Conservation (phyloP, 37 sponge, comb jelly and placozoan genomes). For the Cliona cf. orientalis region DNA sequence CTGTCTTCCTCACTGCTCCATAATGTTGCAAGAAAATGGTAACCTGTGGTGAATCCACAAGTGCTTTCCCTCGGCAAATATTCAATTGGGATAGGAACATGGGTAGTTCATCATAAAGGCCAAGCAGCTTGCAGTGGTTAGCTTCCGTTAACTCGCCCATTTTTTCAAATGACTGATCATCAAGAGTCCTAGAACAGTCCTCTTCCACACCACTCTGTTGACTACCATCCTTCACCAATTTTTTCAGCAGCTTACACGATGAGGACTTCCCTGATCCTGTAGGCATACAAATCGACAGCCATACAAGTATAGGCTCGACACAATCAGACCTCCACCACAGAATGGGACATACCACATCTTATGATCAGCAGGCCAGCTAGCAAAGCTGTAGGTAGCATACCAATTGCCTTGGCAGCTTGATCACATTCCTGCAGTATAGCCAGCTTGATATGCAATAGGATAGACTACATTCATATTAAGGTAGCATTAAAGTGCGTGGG, state of each 20-base stretch:
- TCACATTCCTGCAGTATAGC: no score
- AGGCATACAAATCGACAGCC: slow-evolving; percentile 49
- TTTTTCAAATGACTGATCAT: slow-evolving; percentile 45
- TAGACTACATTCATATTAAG: no score
- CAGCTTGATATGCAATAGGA: no score
- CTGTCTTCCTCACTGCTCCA: slow-evolving; percentile 34
- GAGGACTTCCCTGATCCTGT: slow-evolving; percentile 33
- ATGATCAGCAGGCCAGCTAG: no score
- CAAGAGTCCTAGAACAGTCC: slow-evolving; percentile 19
- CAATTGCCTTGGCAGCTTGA: no score
- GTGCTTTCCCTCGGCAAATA: slow-evolving; percentile 11
- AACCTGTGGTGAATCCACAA: slow-evolving; percentile 35
- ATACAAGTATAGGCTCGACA: no score
- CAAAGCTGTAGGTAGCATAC: no score
- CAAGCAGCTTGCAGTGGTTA: slow-evolving; percentile 16
- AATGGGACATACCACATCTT: no score
- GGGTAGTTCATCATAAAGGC: slow-evolving; percentile 53
- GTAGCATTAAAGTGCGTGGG: no score
- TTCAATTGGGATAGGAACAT: slow-evolving; percentile 48
- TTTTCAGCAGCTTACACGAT: slow-evolving; percentile 2
- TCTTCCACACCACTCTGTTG: not conserved
- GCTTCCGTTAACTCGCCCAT: slow-evolving; percentile 43
- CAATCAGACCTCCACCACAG: no score
- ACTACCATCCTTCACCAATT: not conserved
- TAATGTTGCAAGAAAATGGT: slow-evolving; percentile 41